Base-by-base conservation (phyloP, 2,113 vertebrate species). In the Lepus europaeus region DNA sequence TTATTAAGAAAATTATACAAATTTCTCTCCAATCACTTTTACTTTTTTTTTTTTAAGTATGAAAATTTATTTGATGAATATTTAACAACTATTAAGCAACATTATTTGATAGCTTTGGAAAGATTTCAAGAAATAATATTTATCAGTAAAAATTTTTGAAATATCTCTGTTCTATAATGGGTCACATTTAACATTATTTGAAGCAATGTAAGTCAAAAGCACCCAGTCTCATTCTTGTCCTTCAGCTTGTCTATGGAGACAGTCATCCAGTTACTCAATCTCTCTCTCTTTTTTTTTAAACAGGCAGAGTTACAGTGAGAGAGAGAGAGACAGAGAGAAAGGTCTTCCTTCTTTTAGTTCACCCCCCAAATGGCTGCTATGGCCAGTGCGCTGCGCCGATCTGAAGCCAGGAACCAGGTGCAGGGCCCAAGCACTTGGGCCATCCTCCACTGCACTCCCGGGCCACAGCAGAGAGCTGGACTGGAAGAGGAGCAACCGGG, bases 41-140 rank as follows among this genome's bases (percentile, higher is more conserved):
- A 31, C 9, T 92, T 92, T 96, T 93, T 85, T 96, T 93, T 85
- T 39, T 79, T 95, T 95, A 90, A 96, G 88, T 79, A 89, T 90
- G 61, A 93, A 95, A 91, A 80, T 13, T 89, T 93, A 95, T 83
- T 96, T 20, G 61, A 64, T 96, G 3, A 97, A 83, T 96, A 95
- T 95, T 98, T 97, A 89, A 82, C 68, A 90, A 81, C 33, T 83
- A 73, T 97, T 96, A 96, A 93, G 33, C 20, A 97, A 87, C 23
- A 96, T 76, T 95, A 59, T 86, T 97, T 49, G 92, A 61, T 69
- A 89, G 87, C 79, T 96, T 51, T 94, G 94, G 80, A 95, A 29
- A 91, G 7, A 33, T 94, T 97, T 97, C 51, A 76, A 92, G 56
- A 87, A 86, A 59, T 6, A 31, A 4, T 96, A 94, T 68, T 93